phyloP scores from a whole-genome alignment of 2,797 vertebrate species.

The Phaenicophaeus curvirostris region DNA sequence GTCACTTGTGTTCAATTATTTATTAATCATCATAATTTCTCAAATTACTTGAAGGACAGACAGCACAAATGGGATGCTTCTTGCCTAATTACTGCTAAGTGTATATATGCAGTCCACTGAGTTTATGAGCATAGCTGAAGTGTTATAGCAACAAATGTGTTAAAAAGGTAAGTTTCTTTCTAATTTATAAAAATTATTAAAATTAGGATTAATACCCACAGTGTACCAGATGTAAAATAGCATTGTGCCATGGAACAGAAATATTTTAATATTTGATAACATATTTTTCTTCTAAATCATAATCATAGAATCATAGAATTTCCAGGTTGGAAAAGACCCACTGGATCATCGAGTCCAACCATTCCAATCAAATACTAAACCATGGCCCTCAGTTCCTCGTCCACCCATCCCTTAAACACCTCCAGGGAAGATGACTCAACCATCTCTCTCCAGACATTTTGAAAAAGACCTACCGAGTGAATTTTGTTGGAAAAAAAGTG shows the following conservation, averaged over 20 bases:
- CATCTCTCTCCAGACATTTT: neutral
- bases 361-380: too few species aligned
- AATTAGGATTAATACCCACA: neutral
- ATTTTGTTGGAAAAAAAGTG: neutral
- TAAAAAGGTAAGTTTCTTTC: neutral
- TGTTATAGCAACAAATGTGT: neutral
- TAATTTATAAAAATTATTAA: neutral
- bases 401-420: too few species aligned
- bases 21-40: slow-evolving; percentile 46
- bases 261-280: neutral
- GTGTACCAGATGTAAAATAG: neutral
- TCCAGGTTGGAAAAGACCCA: too few species aligned
- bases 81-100: neutral
- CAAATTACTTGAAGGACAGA: slow-evolving; percentile 41
- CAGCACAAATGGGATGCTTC: slow-evolving; percentile 5
- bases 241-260: neutral
- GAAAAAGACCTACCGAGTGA: neutral
- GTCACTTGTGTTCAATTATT: slow-evolving; percentile 33
- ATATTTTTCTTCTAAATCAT: neutral
- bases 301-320: too few species aligned
- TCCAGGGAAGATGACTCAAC: too few species aligned
- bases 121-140: neutral
- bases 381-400: too few species aligned
- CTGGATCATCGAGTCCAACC: too few species aligned
- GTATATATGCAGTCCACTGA: neutral